These are phyloP conservation scores for Centruroides vittatus DNA, from an alignment of 1,140 invertebrate species.

Conservation along the genomic window DNA sequence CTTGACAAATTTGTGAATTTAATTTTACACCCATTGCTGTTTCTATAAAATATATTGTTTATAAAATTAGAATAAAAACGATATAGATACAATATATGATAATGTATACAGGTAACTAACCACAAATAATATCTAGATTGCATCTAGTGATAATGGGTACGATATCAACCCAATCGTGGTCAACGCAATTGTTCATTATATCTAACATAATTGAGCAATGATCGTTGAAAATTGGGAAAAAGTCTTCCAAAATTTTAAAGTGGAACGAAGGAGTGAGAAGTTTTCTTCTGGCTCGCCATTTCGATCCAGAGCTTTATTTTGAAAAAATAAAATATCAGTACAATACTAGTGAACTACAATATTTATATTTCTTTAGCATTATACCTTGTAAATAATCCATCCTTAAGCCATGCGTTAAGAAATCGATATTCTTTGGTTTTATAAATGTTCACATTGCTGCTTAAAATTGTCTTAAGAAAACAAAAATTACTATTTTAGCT, in stretches of 20 bases:
- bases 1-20: too few species aligned
- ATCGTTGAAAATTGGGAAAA: constrained; percentile 38
- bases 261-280: constrained; percentile 40
- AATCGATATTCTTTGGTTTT: constrained; percentile 59
- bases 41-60: too few species aligned
- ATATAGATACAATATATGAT: too few species aligned
- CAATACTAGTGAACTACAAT: background rate
- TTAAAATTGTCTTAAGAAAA: constrained; percentile 27
- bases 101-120: constrained; percentile 20
- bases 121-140: constrained; percentile 42
- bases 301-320: constrained; percentile 23
- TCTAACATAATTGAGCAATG: constrained; percentile 29
- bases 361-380: background rate
- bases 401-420: constrained; percentile 60
- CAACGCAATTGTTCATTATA: constrained; percentile 8
- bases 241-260: constrained; percentile 38
- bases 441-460: constrained; percentile 56
- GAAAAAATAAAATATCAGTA: background rate
- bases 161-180: constrained; percentile 30
- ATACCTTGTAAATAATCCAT: constrained; percentile 33
- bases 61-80: too few species aligned
- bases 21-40: too few species aligned
- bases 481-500: too few species aligned
- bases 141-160: constrained; percentile 36
- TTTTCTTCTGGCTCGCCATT: constrained; percentile 34